Evolutionary conservation across 2,888 invertebrate species (phyloP), one percentile per base, ranked within the genome.

Genomic region (Macaria liturata): DNA sequence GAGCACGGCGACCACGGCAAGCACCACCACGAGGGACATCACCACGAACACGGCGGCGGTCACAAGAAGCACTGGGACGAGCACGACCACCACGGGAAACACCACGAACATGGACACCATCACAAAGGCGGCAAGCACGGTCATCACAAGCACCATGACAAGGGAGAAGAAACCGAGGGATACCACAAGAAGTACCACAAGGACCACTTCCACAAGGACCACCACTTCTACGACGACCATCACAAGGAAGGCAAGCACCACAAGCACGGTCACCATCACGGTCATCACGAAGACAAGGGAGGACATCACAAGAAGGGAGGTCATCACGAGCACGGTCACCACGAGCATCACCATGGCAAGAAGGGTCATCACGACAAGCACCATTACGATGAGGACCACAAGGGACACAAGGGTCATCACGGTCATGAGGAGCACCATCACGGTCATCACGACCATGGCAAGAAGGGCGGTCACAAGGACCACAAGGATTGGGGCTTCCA

Each of bases 171-270:
- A 59, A 81, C 81, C 65, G 90, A 90, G 52, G 91, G 91, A 7
- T 91, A 80, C 74, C 91, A 91, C 76, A 91, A 91, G 81, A 91
- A 91, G 59, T 88, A 88, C 73, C 91, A 91, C 55, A 91, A 91
- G 72, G 91, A 91, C 61, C 77, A 81, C 75, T 91, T 83, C 85
- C 88, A 91, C 66, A 91, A 91, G 74, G 90, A 91, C 64, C 91
- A 91, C 63, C 89, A 91, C 83, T 91, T 90, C 74, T 89, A 91
- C 72, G 91, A 90, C 72, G 91, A 85, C 69, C 83, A 91, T 60
- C 91, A 91, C 59, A 72, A 87, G 8, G 88, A 87, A 75, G 91
- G 91, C 74, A 91, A 91, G 67, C 91, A 91, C 48, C 91, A 91
- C 68, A 91, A 91, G 59, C 87, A 91, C 43, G 91, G 91, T 0